A percentile compares a stretch with the other conserved stretches of the same genome.
Evolutionary conservation across 2,113 vertebrate species (phyloP).

Genomic region (Delphinapterus leucas): DNA sequence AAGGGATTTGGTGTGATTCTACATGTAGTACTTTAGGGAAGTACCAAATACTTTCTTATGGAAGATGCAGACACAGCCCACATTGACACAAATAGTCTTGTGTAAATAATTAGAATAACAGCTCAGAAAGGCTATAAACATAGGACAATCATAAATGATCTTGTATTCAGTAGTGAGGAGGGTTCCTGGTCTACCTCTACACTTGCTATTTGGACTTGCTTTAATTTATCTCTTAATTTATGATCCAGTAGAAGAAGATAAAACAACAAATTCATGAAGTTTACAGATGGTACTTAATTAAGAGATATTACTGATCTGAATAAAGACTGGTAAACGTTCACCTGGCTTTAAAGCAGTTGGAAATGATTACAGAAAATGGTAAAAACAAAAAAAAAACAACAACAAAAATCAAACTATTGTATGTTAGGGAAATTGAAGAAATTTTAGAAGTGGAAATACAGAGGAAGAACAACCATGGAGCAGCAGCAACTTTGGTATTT

Average conservation of each 20-base stretch:
- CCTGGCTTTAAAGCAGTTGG: not conserved
- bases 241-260: not conserved
- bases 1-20: not conserved
- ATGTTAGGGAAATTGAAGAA: not conserved
- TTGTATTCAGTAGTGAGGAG: not conserved
- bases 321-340: not conserved
- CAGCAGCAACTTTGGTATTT: not conserved
- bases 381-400: not conserved
- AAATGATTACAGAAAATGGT: not conserved
- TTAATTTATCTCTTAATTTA: constrained; percentile 43
- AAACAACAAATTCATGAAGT: constrained; percentile 1
- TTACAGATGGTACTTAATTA: constrained; percentile 43
- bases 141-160: fast-evolving
- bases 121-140: not conserved
- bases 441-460: not conserved
- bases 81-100: not conserved
- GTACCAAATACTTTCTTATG: no score
- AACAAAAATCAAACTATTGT: not conserved
- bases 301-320: not conserved
- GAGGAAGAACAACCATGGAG: not conserved
- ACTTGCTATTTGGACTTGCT: not conserved
- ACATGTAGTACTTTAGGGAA: not conserved
- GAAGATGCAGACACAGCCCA: not conserved
- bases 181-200: not conserved
- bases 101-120: not conserved